A percentile compares a stretch with the other conserved stretches of the same genome.
Evolutionary conservation across 2,888 invertebrate species (phyloP).

Genomic region (Lingula anatina): DNA sequence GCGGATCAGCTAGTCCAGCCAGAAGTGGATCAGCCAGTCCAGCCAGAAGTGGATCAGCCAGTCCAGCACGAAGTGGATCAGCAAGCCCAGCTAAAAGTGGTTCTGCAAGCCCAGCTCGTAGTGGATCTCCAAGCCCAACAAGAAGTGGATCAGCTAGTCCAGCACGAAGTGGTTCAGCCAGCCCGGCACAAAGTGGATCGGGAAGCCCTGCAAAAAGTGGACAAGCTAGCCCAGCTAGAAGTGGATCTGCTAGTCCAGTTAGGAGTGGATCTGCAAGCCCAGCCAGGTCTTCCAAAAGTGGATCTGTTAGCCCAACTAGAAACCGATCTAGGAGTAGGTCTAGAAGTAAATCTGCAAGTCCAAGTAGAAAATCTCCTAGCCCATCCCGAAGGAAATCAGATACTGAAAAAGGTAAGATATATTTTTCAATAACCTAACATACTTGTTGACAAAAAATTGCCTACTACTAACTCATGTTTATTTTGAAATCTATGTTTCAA

Average conservation of each 20-base stretch:
- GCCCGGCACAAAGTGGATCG: slow-evolving; percentile 13
- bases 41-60: slow-evolving; percentile 5
- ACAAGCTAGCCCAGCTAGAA: slow-evolving; percentile 13
- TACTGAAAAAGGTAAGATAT: too few relatives aligned
- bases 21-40: slow-evolving; percentile 8
- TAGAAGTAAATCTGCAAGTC: not conserved
- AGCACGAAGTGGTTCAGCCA: slow-evolving; percentile 10
- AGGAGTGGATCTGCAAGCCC: slow-evolving; percentile 12
- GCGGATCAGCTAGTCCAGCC: slow-evolving; percentile 15
- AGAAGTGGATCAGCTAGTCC: slow-evolving; percentile 8
- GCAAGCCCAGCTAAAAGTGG: slow-evolving; percentile 11
- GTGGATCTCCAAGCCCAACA: slow-evolving; percentile 4
- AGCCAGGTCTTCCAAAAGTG: not conserved
- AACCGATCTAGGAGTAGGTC: not conserved
- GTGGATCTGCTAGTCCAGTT: slow-evolving; percentile 5
- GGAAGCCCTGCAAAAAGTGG: slow-evolving; percentile 10
- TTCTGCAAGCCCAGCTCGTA: slow-evolving; percentile 6
- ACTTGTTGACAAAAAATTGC: too few relatives aligned
- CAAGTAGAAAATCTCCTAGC: not conserved
- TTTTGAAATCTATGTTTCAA: too few relatives aligned
- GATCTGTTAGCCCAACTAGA: not conserved
- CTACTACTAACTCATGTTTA: too few relatives aligned
- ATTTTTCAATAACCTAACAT: too few relatives aligned
- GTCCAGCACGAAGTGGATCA: slow-evolving; percentile 12
- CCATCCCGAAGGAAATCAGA: not conserved